Evolutionary conservation across 2,797 vertebrate species (phyloP), one percentile per base, ranked within the genome.

Genomic region (Muscicapa comitata): DNA sequence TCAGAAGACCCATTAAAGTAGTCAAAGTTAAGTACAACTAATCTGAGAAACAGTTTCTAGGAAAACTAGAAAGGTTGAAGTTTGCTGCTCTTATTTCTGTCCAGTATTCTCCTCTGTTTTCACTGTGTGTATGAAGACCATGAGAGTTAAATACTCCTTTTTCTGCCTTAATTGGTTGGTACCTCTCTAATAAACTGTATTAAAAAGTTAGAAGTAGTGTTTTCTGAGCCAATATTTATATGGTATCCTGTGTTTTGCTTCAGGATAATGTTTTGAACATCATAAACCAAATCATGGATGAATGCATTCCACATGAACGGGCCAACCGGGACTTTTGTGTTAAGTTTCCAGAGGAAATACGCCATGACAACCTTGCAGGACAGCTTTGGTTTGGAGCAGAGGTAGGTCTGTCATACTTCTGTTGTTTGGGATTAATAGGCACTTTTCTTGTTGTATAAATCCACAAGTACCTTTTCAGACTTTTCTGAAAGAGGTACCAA

Each of bases 331-430:
- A 99, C 97, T 99, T 99, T 81, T 98, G 98, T 62, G 99, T 99
- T 42, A 99, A 99, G 97, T 99, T 99, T 98, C 99, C 99, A 0
- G 99, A 99, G 97, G 99, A 99, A 98, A 99, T 99, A 96, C 98
- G 99, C n/a, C 99, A 99, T 75, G 99, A 99, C 98, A 99, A 99
- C 98, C 98, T 99, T 89, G 99, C 99, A 5, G 99, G 99, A 93
- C 99, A 99, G 97, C 98, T 99, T 94, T 99, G 99, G 99, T 99
- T 99, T 91, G 99, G 99, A 51, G 99, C 99, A 12, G 99, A 99
- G 99, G 99, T 99, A 98, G 88, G 26, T 25, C 13, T 59, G 31
- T 70, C 9, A 0, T 61, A 4, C 47, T 78, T 63, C 28, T 82
- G 3, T 57, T 62, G 19, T 43, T 58, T 74, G 47, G 29, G 20